Base-by-base conservation (phyloP, 2,797 vertebrate species). In the Ptychobarbus kaznakovi region DNA sequence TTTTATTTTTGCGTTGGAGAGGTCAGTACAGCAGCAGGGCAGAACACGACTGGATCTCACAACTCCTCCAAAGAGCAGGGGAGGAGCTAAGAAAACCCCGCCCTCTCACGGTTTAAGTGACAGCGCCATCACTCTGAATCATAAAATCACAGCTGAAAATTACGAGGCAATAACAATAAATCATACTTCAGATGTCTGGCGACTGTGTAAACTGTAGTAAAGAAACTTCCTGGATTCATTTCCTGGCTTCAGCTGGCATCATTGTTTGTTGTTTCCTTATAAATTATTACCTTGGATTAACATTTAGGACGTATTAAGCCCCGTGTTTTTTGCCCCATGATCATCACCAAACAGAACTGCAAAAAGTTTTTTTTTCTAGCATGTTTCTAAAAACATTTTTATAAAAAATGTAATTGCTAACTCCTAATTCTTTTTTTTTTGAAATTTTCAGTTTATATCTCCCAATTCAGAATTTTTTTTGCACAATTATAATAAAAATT, bases 1-100 rank as follows among this genome's bases (percentile, higher is more conserved):
- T 93, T 93, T 93, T 94, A 93, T 93, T 92, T 92, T 89, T 91
- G 88, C 79, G 76, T 87, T 90, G 89, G 88, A 35, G 84, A 88
- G 89, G 89, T 76, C 81, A 65, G 81, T 78, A 10, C 22, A 8
- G 65, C 49, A 80, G 38, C 76, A 85, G 35, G 22, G 6, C 58
- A 25, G 32, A 72, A 58, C 40, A 72, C 28, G 35, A 74, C 65
- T 42, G 44, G 40, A 75, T 53, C 46, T 75, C 18, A 35, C 46
- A 44, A 15, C 22, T 12, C n/a, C 69, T 82, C 16, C 44, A 40
- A 40, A 77, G 35, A 77, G 20, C 3, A 25, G 22, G 3, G 35
- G 51, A 77, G 74, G 74, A 20, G 35, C 51, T 40, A 40, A 58
- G 35, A 58, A 40, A 20, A 40, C 32, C 20, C 74, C 51, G 1